Percentiles rank a stretch among this genome's conserved stretches.
phyloP scores from a whole-genome alignment of 2,797 vertebrate genomes.

The Alcedo quadribrachys region DNA sequence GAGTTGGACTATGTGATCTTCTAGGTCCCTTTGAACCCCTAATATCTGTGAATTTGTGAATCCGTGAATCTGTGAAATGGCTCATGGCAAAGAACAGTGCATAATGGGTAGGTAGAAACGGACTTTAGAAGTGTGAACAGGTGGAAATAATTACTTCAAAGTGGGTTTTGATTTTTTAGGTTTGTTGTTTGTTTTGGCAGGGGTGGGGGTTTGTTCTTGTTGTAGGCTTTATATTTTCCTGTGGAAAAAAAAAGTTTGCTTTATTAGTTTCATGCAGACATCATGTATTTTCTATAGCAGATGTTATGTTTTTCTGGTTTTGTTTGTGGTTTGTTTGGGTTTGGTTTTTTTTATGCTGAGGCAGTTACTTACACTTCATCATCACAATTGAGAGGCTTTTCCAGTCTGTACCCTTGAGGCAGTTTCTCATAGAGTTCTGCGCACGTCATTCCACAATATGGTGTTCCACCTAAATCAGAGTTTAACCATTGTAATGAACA shows the following conservation, averaged over 20 bases:
- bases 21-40: too few species aligned
- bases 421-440: constrained; percentile 89
- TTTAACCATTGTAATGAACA: not conserved
- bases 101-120: not conserved
- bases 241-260: not conserved
- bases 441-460: constrained; percentile 89
- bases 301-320: not conserved
- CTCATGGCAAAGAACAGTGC: not conserved
- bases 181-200: too few species aligned
- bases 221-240: not conserved
- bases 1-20: too few species aligned
- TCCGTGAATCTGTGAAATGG: not conserved
- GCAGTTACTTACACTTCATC: constrained; percentile 87
- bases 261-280: not conserved
- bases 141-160: not conserved
- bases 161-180: too few species aligned
- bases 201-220: too few species aligned
- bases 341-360: not conserved
- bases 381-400: constrained; percentile 90
- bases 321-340: not conserved
- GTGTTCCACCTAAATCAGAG: constrained; percentile 83
- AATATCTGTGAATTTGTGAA: too few species aligned
- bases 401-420: constrained; percentile 87
- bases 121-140: not conserved
- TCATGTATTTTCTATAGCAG: not conserved